phyloP scores from a whole-genome alignment of 2,888 invertebrate species.

The Callosobruchus maculatus region DNA sequence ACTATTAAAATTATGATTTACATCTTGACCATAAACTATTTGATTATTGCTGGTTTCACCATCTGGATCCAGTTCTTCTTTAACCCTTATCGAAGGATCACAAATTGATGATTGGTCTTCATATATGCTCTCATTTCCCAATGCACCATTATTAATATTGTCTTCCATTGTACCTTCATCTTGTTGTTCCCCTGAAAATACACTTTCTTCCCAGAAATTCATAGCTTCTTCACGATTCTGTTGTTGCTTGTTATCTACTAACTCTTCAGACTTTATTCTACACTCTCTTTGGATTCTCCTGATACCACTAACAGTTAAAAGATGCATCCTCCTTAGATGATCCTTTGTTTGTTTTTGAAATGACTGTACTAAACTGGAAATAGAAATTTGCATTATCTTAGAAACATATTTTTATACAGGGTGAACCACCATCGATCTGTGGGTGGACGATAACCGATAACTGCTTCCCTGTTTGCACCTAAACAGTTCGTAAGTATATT shows the following conservation, averaged over 20 bases:
- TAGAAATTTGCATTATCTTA: background rate
- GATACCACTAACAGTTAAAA: slow-evolving; percentile 4
- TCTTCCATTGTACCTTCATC: background rate
- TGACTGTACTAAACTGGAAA: slow-evolving; percentile 2
- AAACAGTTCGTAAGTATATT: no score
- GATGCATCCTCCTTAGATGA: slow-evolving; percentile 6
- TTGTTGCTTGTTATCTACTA: background rate
- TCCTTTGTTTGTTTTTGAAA: slow-evolving; percentile 9
- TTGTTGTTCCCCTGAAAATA: background rate
- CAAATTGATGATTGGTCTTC: background rate
- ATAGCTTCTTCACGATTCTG: background rate
- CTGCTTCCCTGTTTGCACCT: no score
- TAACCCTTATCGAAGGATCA: background rate
- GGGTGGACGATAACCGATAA: no score
- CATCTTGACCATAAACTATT: background rate
- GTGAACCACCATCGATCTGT: no score
- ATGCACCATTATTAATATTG: background rate
- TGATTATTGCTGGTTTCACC: background rate
- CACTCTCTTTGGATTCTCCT: background rate
- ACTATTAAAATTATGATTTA: no score
- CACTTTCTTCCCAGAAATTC: background rate
- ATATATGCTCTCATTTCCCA: background rate
- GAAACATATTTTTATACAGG: no score
- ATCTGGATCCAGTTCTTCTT: background rate
- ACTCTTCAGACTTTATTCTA: background rate